Conservation (phyloP, 2,113 vertebrate species). For the Lethenteron camtschaticum region DNA sequence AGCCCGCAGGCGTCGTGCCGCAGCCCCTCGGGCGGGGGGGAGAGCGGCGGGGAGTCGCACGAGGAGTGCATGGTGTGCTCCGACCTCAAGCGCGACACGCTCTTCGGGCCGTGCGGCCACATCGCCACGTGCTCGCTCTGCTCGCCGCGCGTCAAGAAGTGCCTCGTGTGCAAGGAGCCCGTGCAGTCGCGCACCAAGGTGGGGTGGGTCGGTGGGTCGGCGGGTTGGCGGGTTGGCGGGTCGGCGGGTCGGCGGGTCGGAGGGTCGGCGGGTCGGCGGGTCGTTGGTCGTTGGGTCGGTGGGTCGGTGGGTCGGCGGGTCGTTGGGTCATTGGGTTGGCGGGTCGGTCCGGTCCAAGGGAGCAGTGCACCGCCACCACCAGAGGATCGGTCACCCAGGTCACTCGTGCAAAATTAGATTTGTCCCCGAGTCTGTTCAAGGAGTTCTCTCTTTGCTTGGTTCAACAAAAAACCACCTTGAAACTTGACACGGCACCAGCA, state of each 20-base stretch:
- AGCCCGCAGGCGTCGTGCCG: constrained; percentile 86
- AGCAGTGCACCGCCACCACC: no score
- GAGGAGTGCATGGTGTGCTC: constrained; percentile 99
- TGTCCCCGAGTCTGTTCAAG: no score
- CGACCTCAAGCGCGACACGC: constrained; percentile 90
- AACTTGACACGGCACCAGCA: no score
- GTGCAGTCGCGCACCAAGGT: constrained; percentile 98
- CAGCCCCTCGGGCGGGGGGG: constrained; percentile 85
- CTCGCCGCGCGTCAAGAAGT: constrained; percentile 94
- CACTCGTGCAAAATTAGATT: no score
- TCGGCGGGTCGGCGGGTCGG: not conserved
- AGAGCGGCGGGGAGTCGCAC: constrained; percentile 72
- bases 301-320: not conserved
- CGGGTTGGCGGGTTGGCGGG: no score
- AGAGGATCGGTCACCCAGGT: no score
- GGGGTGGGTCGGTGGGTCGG: constrained; percentile 10
- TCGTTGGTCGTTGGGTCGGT: not conserved
- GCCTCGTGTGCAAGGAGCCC: constrained; percentile 96
- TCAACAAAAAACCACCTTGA: no score
- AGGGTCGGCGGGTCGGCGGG: no score
- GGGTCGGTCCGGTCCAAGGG: no score
- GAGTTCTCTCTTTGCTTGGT: no score
- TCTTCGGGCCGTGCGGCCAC: constrained; percentile 94
- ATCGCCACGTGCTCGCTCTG: constrained; percentile 97
- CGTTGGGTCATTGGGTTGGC: no score